These are phyloP conservation scores for Acronicta psi DNA, from an alignment of 2,888 invertebrate genomes.

Conservation along the genomic window DNA sequence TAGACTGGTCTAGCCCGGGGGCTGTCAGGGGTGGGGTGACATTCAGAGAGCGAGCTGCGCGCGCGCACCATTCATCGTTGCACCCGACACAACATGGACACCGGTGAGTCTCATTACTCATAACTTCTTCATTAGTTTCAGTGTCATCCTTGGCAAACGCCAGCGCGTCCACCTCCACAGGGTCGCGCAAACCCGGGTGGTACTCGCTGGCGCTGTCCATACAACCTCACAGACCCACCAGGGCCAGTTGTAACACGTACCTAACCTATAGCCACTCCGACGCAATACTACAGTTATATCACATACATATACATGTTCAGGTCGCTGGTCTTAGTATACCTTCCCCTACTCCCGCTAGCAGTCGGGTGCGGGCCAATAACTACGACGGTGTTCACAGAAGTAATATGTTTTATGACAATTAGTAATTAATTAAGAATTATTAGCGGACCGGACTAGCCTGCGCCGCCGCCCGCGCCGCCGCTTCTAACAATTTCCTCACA, in stretches of 20 bases:
- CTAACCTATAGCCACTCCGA: too few relatives aligned
- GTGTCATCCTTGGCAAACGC: background rate
- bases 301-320: too few relatives aligned
- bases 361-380: too few relatives aligned
- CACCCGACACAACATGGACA: conserved; percentile 65
- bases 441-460: too few relatives aligned
- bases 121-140: conserved; percentile 4
- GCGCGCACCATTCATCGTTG: conserved; percentile 56
- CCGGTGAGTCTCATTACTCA: conserved; percentile 67
- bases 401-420: conserved; percentile 2
- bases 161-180: conserved; percentile 17
- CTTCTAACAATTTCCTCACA: background rate
- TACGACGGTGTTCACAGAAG: background rate
- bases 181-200: background rate
- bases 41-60: conserved; percentile 37
- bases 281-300: too few relatives aligned
- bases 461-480: background rate
- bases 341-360: background rate
- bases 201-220: too few relatives aligned
- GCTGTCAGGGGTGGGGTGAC: conserved; percentile 50
- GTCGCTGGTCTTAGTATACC: background rate
- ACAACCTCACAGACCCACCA: too few relatives aligned
- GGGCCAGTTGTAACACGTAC: too few relatives aligned
- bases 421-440: too few relatives aligned
- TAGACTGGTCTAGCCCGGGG: conserved; percentile 62